Conservation (phyloP, 2,113 vertebrate species). For the Tachysurus vachellii region DNA sequence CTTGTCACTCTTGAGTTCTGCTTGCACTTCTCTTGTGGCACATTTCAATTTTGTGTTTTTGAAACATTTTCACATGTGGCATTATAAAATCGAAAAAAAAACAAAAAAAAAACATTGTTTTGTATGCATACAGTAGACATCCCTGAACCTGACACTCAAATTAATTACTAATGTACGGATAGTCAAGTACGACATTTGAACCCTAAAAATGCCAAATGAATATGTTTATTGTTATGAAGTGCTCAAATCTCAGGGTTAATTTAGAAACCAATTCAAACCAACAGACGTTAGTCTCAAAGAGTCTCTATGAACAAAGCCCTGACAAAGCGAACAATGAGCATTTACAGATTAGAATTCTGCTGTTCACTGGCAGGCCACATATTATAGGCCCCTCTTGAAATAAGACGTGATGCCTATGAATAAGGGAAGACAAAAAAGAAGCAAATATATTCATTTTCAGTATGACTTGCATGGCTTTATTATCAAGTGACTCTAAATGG, state of each 20-base stretch:
- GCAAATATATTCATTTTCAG: slow-evolving; percentile 17
- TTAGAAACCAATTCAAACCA: slow-evolving; percentile 17
- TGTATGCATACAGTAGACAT: slow-evolving; percentile 4
- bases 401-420: slow-evolving; percentile 22
- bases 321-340: slow-evolving; percentile 27
- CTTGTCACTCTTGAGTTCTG: neutral
- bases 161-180: slow-evolving; percentile 5
- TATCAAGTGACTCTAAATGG: neutral
- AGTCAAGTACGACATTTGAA: slow-evolving; percentile 27
- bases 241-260: slow-evolving; percentile 17
- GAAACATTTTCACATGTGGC: slow-evolving; percentile 12
- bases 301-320: slow-evolving; percentile 20
- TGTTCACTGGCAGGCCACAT: neutral
- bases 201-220: slow-evolving; percentile 3
- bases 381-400: slow-evolving; percentile 29
- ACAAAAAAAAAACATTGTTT: neutral
- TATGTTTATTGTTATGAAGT: slow-evolving; percentile 18
- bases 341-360: slow-evolving; percentile 15
- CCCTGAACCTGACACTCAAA: neutral
- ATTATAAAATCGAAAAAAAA: neutral
- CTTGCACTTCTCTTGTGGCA: neutral
- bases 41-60: slow-evolving; percentile 9
- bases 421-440: neutral
- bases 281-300: neutral
- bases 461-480: neutral